phyloP scores from a whole-genome alignment of 1,140 invertebrate genomes.

The Ctenoplectra terminalis region DNA sequence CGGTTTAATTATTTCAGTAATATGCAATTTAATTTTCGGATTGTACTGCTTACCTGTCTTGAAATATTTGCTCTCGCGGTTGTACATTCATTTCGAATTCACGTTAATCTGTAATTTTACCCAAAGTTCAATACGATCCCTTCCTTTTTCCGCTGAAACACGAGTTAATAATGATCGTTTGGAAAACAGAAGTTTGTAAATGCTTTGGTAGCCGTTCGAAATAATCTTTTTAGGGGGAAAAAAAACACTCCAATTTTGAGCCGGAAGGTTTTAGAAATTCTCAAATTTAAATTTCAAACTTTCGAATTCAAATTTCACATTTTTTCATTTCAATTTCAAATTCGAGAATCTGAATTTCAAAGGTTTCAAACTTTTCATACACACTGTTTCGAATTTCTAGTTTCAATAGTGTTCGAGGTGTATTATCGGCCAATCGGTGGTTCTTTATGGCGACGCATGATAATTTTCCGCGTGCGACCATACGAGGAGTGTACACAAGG shows the following conservation, averaged over 20 bases:
- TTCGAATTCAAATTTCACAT: not conserved
- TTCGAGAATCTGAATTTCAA: no score
- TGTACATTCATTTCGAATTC: slow-evolving; percentile 36
- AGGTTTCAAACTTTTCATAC: not conserved
- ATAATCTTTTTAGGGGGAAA: not conserved
- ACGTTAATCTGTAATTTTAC: slow-evolving; percentile 37
- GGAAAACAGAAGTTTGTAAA: not conserved
- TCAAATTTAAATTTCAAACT: no score
- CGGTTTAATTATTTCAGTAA: slow-evolving; percentile 47
- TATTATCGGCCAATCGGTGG: not conserved
- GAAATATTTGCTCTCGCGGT: slow-evolving; percentile 45
- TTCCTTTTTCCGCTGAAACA: not conserved
- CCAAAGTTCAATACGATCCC: not conserved
- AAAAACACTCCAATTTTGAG: no score
- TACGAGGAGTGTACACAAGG: not conserved
- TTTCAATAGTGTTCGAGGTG: not conserved
- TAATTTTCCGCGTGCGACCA: slow-evolving; percentile 9
- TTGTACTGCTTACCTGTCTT: slow-evolving; percentile 39
- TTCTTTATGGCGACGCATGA: not conserved
- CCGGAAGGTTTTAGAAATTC: no score
- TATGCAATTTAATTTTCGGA: slow-evolving; percentile 48
- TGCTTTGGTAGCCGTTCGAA: not conserved
- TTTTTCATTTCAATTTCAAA: no score
- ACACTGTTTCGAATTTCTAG: not conserved
- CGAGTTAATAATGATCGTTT: not conserved